Evolutionary conservation across 2,113 vertebrate genomes (phyloP).

Genomic region (Phrynocephalus versicolor): DNA sequence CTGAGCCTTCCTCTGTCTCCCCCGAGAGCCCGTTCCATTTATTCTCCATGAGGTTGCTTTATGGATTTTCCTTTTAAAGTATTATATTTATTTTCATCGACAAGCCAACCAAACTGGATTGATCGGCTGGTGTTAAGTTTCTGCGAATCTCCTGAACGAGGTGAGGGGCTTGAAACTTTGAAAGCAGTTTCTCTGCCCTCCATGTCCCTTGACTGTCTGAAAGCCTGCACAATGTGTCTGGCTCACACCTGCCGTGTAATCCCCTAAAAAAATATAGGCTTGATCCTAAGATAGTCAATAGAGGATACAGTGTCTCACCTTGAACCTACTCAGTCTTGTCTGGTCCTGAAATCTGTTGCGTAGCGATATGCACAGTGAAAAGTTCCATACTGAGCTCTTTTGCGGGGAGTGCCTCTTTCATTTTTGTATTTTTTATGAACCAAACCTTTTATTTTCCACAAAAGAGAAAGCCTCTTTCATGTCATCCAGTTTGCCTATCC

Average conservation of each 20-base stretch:
- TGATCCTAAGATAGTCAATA: too few relatives aligned
- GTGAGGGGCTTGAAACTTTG: slow-evolving; percentile 35
- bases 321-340: too few relatives aligned
- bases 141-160: neutral
- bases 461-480: too few relatives aligned
- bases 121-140: slow-evolving; percentile 38
- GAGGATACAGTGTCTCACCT: too few relatives aligned
- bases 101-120: slow-evolving; percentile 60
- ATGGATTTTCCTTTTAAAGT: slow-evolving; percentile 64
- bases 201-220: neutral
- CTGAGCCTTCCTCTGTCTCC: slow-evolving; percentile 31
- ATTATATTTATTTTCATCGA: slow-evolving; percentile 70
- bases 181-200: neutral
- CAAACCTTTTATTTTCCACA: too few relatives aligned
- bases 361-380: too few relatives aligned
- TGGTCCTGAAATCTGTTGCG: too few relatives aligned
- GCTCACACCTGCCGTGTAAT: slow-evolving; percentile 48
- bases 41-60: slow-evolving; percentile 48
- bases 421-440: too few relatives aligned
- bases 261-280: neutral
- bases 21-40: slow-evolving; percentile 63
- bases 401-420: too few relatives aligned
- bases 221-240: slow-evolving; percentile 21
- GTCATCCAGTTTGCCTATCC: too few relatives aligned
- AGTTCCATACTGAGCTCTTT: too few relatives aligned